Evolutionary conservation across 1,140 invertebrate genomes (phyloP), one percentile per base, ranked within the genome.

Genomic region (Helicoverpa zea): DNA sequence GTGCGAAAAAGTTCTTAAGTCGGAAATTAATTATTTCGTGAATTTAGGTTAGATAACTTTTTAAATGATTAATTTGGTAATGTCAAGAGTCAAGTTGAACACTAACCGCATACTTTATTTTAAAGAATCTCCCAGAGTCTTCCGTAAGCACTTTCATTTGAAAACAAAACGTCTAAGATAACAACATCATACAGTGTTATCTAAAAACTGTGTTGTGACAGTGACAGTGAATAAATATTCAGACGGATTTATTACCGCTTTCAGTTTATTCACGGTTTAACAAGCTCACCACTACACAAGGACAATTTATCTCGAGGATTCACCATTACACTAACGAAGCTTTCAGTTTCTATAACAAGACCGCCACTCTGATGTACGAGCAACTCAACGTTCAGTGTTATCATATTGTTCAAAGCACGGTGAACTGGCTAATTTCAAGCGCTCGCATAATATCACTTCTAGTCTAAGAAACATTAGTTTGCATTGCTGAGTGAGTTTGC

Each of bases 281-380:
- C 68, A 72, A 72, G 68, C 68, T 72, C 49, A 54, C 68, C 68
- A 18, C 18, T 29, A 16, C 47, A 18, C 43, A 29, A 54, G 49
- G 23, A 72, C 68, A 72, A 63, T 72, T 72, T 52, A 72, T 72
- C 68, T 72, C 49, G 49, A 72, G 18, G 49, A 72, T 23, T 30
- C 49, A 54, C 49, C 49, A 72, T 72, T 72, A 72, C 49, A 72
- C 68, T 72, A 72, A 72, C 68, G 68, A 72, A 72, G 68, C 68
- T 54, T 72, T 72, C 68, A 51, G 68, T 72, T 49, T 72, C 68
- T 23, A 54, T 54, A 72, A 54, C 68, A 72, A 72, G 68, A 30
- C 66, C n/a, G 68, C 68, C 68, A 72, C 49, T 64, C 63, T 72
- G 68, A 72, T 72, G 49, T 30, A 72, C 68, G 68, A 52, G 23